These are phyloP conservation scores for Stomatorhinus ivindoensis DNA, from an alignment of 2,113 vertebrate genomes.

Conservation along the genomic window DNA sequence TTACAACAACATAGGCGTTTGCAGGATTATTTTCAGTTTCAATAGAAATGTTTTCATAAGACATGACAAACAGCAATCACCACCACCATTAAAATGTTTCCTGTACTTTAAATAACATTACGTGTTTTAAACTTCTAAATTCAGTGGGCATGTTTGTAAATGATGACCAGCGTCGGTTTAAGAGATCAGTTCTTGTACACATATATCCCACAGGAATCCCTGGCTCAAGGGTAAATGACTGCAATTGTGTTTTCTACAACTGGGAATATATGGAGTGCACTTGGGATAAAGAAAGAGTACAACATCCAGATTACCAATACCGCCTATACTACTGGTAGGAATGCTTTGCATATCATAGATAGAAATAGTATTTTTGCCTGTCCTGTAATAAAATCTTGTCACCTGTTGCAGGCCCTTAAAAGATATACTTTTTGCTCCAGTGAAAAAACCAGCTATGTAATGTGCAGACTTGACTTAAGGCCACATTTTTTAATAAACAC, in stretches of 20 bases:
- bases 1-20: background rate
- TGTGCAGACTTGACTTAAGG: background rate
- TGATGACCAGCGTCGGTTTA: background rate
- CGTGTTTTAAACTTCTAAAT: background rate
- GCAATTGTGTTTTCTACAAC: constrained; percentile 49
- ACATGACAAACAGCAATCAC: background rate
- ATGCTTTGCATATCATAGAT: background rate
- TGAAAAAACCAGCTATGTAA: background rate
- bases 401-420: background rate
- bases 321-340: constrained; percentile 55
- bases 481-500: too few relatives aligned
- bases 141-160: background rate
- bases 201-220: constrained; percentile 32
- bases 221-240: constrained; percentile 36
- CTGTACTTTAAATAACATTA: background rate
- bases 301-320: constrained; percentile 25
- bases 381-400: background rate
- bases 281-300: constrained; percentile 35
- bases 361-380: background rate
- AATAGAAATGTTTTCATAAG: background rate
- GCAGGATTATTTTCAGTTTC: background rate
- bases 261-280: constrained; percentile 52
- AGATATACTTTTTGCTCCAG: background rate
- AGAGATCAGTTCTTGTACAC: background rate
- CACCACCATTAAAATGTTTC: background rate